These are phyloP conservation scores for Chelonoidis abingdonii DNA, from an alignment of 2,113 vertebrate species.

Conservation along the genomic window DNA sequence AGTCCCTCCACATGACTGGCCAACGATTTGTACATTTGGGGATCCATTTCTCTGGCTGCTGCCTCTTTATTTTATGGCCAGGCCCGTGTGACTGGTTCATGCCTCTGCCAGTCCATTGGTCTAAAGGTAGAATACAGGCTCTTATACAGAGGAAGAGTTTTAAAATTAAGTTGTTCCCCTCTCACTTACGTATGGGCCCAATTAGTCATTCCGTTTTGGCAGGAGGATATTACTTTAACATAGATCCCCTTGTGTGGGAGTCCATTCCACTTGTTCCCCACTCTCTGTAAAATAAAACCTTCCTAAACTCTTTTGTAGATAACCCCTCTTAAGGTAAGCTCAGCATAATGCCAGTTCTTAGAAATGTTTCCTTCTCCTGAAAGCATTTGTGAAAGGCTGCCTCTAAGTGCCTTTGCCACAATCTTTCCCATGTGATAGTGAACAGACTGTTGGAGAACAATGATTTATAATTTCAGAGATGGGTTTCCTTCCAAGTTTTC, in stretches of 20 bases:
- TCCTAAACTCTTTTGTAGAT: conserved; percentile 8
- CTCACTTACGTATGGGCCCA: neutral
- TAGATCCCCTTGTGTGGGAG: neutral
- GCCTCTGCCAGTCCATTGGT: no score
- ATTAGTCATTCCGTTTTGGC: neutral
- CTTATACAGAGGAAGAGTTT: neutral
- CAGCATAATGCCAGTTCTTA: conserved; percentile 25
- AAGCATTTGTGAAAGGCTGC: neutral
- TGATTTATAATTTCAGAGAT: neutral
- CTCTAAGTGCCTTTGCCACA: conserved; percentile 27
- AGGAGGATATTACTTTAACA: neutral
- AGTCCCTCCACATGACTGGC: no score
- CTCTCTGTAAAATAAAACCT: neutral
- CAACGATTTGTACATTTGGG: no score
- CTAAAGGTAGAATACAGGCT: neutral
- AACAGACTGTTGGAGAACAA: conserved; percentile 7
- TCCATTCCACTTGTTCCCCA: neutral
- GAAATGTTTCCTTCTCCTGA: conserved; percentile 16
- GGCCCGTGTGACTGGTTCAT: no score
- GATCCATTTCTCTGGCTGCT: no score
- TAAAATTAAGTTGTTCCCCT: no score
- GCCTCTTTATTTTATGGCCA: no score
- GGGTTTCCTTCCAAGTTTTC: neutral
- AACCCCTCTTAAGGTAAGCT: conserved; percentile 44
- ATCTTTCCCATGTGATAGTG: conserved; percentile 12